Conservation (phyloP, 2,888 invertebrate species). For the Aethes cnicana region DNA sequence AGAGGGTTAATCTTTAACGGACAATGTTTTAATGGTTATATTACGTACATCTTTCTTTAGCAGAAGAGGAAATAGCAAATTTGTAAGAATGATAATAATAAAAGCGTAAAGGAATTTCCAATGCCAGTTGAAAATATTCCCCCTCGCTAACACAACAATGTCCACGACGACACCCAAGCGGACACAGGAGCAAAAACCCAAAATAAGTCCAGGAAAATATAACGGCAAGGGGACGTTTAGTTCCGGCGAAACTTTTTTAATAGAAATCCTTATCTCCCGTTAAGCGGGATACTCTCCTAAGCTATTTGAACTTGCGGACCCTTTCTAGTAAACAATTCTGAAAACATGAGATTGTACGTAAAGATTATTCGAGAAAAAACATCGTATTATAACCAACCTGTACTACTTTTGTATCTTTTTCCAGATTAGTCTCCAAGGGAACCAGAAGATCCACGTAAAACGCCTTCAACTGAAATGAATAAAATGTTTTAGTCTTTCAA, state of each 20-base stretch:
- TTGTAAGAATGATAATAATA: too few relatives aligned
- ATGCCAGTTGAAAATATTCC: constrained; percentile 1
- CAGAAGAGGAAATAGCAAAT: too few relatives aligned
- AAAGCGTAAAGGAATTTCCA: too few relatives aligned
- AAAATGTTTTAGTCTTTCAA: constrained; percentile 33
- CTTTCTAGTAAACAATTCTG: constrained; percentile 61
- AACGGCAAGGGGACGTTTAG: constrained; percentile 38
- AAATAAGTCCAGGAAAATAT: constrained; percentile 18
- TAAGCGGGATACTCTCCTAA: constrained; percentile 46
- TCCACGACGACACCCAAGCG: background rate
- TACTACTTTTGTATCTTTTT: constrained; percentile 96
- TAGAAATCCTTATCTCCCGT: constrained; percentile 60
- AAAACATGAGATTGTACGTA: constrained; percentile 47
- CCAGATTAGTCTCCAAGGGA: constrained; percentile 95
- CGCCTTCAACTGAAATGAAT: constrained; percentile 89
- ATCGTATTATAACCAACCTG: constrained; percentile 84
- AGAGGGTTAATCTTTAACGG: too few relatives aligned
- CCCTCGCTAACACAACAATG: background rate
- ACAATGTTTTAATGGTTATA: too few relatives aligned
- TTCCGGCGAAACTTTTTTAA: constrained; percentile 60
- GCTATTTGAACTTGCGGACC: constrained; percentile 55
- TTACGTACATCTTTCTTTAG: too few relatives aligned
- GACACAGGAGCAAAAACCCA: background rate
- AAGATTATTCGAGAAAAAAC: constrained; percentile 55
- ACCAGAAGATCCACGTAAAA: constrained; percentile 96